Percentiles rank a stretch among this genome's conserved stretches.
These are phyloP conservation scores for Athrips mouffetella DNA, from an alignment of 2,888 invertebrate genomes.

Conservation along the genomic window DNA sequence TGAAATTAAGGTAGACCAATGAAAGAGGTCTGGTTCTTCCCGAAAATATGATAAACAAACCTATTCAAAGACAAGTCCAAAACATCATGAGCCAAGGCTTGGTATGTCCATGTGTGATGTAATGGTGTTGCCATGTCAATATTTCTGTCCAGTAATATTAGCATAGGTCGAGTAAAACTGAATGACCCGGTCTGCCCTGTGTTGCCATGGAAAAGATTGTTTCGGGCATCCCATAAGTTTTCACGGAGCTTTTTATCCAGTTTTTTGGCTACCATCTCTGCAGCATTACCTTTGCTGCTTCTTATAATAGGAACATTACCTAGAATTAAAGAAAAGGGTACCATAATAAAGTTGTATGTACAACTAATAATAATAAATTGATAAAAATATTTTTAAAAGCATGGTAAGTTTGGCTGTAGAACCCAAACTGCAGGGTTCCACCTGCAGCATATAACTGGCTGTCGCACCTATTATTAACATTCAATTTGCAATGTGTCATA, in stretches of 20 bases:
- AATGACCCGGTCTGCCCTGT: constrained; percentile 85
- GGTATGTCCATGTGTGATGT: constrained; percentile 99
- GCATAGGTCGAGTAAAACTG: constrained; percentile 94
- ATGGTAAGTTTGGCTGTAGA: too few relatives aligned
- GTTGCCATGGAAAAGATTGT: constrained; percentile 95
- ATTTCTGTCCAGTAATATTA: constrained; percentile 95
- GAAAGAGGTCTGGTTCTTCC: too few relatives aligned
- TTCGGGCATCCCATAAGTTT: constrained; percentile 97
- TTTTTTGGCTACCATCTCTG: constrained; percentile 98
- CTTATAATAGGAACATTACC: constrained; percentile 93
- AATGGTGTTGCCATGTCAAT: constrained; percentile 98
- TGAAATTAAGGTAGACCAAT: too few relatives aligned
- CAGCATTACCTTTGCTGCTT: constrained; percentile 96
- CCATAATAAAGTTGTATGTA: too few relatives aligned
- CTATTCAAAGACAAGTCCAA: constrained; percentile 94
- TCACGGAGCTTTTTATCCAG: constrained; percentile 98
- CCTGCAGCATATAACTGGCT: too few relatives aligned
- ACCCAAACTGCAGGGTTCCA: too few relatives aligned
- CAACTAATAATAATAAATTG: too few relatives aligned
- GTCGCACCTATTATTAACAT: too few relatives aligned
- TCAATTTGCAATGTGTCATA: too few relatives aligned
- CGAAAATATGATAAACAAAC: constrained; percentile 33
- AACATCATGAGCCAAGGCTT: constrained; percentile 98
- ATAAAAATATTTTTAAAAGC: too few relatives aligned
- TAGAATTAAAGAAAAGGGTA: too few relatives aligned